Evolutionary conservation across 2,113 vertebrate species (phyloP).

Genomic region (Burhinus oedicnemus): DNA sequence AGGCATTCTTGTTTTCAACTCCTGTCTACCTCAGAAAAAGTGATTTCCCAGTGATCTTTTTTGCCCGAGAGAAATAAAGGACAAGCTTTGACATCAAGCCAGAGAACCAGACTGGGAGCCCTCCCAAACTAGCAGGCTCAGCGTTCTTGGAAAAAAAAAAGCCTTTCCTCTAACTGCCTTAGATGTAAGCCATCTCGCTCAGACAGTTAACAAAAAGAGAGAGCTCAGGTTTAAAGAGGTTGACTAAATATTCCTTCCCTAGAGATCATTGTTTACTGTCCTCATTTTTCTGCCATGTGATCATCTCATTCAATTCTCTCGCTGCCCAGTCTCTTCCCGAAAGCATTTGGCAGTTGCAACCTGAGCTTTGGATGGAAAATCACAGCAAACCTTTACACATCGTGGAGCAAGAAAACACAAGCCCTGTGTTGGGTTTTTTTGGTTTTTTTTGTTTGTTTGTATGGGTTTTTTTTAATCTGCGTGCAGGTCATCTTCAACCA

Average conservation of each 20-base stretch:
- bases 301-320: slow-evolving; percentile 53
- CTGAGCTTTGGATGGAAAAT: slow-evolving; percentile 53
- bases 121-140: background rate
- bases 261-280: slow-evolving; percentile 66
- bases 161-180: background rate
- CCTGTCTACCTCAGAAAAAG: background rate
- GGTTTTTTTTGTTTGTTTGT: background rate
- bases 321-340: slow-evolving; percentile 23
- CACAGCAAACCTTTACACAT: slow-evolving; percentile 20
- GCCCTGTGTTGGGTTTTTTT: background rate
- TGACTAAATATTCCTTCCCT: slow-evolving; percentile 54
- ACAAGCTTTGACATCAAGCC: background rate
- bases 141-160: background rate
- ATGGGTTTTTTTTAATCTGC: background rate
- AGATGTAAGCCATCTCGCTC: background rate
- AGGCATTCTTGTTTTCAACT: background rate
- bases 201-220: slow-evolving; percentile 4
- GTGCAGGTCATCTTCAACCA: background rate
- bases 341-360: slow-evolving; percentile 49
- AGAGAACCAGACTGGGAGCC: slow-evolving; percentile 14
- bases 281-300: slow-evolving; percentile 71
- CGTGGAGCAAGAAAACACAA: background rate
- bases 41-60: background rate
- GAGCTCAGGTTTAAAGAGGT: slow-evolving; percentile 41
- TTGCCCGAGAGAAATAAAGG: slow-evolving; percentile 31